Evolutionary conservation across 1,140 invertebrate genomes (phyloP).

Genomic region (Phymorhynchus buccinoides): DNA sequence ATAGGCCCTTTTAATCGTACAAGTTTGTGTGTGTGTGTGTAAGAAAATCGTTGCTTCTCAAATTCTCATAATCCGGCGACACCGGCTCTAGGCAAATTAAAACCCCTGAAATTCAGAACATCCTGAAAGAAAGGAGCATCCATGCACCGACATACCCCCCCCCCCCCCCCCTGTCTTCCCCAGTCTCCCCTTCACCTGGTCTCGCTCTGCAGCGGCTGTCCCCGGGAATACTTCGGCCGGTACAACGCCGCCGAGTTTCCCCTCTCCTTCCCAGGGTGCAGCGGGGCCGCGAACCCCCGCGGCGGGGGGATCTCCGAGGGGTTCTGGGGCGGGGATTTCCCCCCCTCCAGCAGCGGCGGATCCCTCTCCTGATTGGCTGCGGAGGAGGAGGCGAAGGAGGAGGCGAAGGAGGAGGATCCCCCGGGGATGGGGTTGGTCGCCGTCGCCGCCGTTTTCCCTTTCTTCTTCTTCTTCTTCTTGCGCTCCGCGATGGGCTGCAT

Average conservation of each 20-base stretch:
- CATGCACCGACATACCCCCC: not conserved
- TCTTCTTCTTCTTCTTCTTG: slow-evolving; percentile 64
- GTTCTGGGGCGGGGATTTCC: slow-evolving; percentile 58
- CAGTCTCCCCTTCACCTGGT: slow-evolving; percentile 44
- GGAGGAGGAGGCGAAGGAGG: no score
- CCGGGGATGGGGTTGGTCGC: no score
- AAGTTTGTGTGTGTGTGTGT: no score
- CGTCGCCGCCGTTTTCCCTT: slow-evolving; percentile 42
- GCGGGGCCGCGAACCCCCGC: slow-evolving; percentile 62
- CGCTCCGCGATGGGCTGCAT: slow-evolving; percentile 28
- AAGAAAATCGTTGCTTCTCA: no score
- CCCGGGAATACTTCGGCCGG: slow-evolving; percentile 61
- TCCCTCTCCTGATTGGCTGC: slow-evolving; percentile 52
- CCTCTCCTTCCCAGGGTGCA: slow-evolving; percentile 61
- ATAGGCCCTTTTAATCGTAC: no score
- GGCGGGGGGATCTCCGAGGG: slow-evolving; percentile 60
- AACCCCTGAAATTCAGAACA: no score
- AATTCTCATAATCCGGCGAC: no score
- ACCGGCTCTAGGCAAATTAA: no score
- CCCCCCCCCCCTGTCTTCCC: not conserved
- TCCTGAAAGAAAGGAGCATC: no score
- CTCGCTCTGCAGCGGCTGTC: slow-evolving; percentile 59
- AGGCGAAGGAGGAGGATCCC: no score
- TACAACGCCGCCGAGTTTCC: slow-evolving; percentile 50
- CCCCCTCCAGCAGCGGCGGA: slow-evolving; percentile 54